Evolutionary conservation across 1,140 invertebrate species (phyloP).

Genomic region (Drosophila neocordata): DNA sequence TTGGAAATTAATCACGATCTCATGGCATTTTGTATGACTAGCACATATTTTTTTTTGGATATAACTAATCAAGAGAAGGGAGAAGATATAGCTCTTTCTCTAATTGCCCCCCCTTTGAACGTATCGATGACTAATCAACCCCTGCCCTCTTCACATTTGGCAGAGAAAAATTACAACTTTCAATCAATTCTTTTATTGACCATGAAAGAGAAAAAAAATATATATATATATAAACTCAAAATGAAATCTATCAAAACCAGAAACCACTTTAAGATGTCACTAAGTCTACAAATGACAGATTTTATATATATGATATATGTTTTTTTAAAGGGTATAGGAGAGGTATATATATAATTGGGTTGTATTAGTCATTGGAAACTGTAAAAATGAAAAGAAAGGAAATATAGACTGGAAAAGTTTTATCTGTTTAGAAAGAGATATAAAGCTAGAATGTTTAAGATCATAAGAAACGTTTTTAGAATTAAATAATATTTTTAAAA

Average conservation of each 20-base stretch:
- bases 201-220: slow-evolving; percentile 31
- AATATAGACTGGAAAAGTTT: too few species aligned
- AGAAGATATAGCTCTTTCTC: slow-evolving; percentile 27
- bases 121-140: slow-evolving; percentile 17
- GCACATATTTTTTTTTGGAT: slow-evolving; percentile 35
- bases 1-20: slow-evolving; percentile 61
- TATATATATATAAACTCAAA: slow-evolving; percentile 34
- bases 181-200: slow-evolving; percentile 56
- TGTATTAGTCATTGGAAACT: too few species aligned
- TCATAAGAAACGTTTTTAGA: too few species aligned
- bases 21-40: slow-evolving; percentile 34
- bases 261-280: slow-evolving; percentile 39
- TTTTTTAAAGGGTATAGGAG: background rate
- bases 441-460: too few species aligned
- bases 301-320: background rate
- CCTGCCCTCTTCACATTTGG: slow-evolving; percentile 38
- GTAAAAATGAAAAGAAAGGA: too few species aligned
- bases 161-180: slow-evolving; percentile 67
- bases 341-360: background rate
- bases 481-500: too few species aligned
- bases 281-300: slow-evolving; percentile 14
- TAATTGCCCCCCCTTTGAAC: slow-evolving; percentile 45
- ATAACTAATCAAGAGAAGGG: slow-evolving; percentile 34
- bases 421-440: too few species aligned
- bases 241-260: slow-evolving; percentile 68